Base-by-base conservation (phyloP, 2,113 vertebrate genomes). In the rat (Rattus norvegicus) region DNA sequence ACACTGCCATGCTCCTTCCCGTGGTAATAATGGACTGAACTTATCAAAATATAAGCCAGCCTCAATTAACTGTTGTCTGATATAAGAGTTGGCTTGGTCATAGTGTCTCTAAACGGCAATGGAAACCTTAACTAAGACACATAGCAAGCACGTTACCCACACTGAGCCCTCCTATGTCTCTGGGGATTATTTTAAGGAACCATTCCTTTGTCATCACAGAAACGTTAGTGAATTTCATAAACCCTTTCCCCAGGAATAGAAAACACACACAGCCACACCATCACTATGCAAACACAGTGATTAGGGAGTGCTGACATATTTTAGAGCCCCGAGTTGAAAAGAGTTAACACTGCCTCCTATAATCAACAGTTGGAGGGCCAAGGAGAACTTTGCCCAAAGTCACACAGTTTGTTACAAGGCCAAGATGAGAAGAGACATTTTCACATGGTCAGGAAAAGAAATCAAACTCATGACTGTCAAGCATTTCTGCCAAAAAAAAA, bases 401-500 rank as follows among this genome's bases (percentile, higher is more conserved):
- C 73, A 65, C 39, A 67, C 47, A 65, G 90, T 56, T 36, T 14
- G 12, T 33, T 36, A 49, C 11, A 56, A 91, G 43, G 33, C 88
- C 67, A 75, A 92, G 65, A 92, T 26, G 77, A 69, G 72, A 92
- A 86, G 47, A 81, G 17, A 95, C 67, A 47, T 69, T 59, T 90
- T 90, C 93, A 90, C 96, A 36, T 0, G 22, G 72, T 81, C 75
- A 70, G 73, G 86, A 30, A 80, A 81, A 90, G 93, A 47, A 96
- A 59, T 75, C 54, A 56, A 86, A 95, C 30, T 30, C 30, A 81
- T 73, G 91, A 67, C 88, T 89, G 91, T 97, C 97, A 97, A 84
- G 92, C 95, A 93, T 91, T 87, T 96, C 97, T 93, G 81, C 92
- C 61, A 12, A 67, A 67, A 65, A 65, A 95, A 70, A 79, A 92